Percentiles rank a stretch among this genome's conserved stretches.
Evolutionary conservation across 2,888 invertebrate species (phyloP).

Genomic region (Bembecia ichneumoniformis): DNA sequence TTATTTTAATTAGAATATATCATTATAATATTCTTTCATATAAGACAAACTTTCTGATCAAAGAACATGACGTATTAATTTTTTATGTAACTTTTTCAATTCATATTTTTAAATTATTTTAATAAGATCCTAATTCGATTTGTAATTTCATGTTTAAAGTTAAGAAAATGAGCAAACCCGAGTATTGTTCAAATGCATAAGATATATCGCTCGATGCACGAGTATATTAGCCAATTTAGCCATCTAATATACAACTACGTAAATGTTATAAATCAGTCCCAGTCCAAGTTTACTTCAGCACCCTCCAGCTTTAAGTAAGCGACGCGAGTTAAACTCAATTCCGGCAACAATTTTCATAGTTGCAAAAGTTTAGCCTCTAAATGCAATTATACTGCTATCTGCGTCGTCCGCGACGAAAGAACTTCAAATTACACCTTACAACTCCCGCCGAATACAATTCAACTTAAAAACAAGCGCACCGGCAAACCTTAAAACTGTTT

Average conservation of each 20-base stretch:
- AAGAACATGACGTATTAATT: no score
- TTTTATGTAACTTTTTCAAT: no score
- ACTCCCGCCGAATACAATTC: slow-evolving; percentile 30
- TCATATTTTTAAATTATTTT: no score
- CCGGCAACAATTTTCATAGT: slow-evolving; percentile 55
- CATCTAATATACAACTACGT: background rate
- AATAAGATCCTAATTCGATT: no score
- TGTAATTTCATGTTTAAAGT: no score
- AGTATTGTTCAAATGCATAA: no score
- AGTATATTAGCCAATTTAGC: background rate
- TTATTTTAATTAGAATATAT: no score
- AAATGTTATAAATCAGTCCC: background rate
- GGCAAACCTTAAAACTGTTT: slow-evolving; percentile 29
- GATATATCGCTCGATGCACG: no score
- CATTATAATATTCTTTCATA: no score
- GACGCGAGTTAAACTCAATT: slow-evolving; percentile 41
- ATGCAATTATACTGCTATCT: slow-evolving; percentile 35
- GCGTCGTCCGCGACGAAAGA: slow-evolving; percentile 20
- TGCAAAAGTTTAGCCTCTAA: slow-evolving; percentile 47
- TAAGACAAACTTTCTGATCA: no score
- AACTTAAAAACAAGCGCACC: slow-evolving; percentile 29
- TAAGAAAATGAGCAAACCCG: no score
- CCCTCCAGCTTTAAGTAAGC: slow-evolving; percentile 13
- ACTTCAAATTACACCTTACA: slow-evolving; percentile 34
- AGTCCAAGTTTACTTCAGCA: background rate